phyloP scores from a whole-genome alignment of 2,113 vertebrate species.

The Herpetotheres cachinnans region DNA sequence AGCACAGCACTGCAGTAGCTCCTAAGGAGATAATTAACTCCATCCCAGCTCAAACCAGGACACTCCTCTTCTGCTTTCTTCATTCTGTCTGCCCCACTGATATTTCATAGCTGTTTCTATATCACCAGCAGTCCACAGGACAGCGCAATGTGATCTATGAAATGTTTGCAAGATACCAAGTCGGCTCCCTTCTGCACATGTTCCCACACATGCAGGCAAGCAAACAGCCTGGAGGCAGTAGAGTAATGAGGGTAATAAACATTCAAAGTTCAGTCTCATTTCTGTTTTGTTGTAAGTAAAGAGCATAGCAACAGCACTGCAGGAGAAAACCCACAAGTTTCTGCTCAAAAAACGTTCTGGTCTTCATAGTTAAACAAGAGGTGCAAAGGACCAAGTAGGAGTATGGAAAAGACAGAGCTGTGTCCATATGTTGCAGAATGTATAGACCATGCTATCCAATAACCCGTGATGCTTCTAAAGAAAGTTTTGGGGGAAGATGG shows the following conservation, averaged over 20 bases:
- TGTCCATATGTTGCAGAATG: not conserved
- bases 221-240: not conserved
- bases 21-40: no score
- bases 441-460: not conserved
- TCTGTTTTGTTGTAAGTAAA: not conserved
- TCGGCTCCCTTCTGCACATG: not conserved
- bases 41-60: no score
- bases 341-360: not conserved
- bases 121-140: not conserved
- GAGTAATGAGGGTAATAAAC: not conserved
- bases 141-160: not conserved
- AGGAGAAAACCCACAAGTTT: not conserved
- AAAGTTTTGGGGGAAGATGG: not conserved
- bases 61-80: not conserved
- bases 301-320: not conserved
- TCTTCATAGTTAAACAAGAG: not conserved
- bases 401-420: not conserved
- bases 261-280: not conserved
- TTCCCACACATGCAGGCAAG: not conserved
- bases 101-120: conserved; percentile 32
- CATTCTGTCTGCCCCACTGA: not conserved
- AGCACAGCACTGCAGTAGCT: no score
- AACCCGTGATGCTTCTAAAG: not conserved
- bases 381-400: not conserved
- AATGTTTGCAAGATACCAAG: not conserved